These are phyloP conservation scores for Steatornis caripensis DNA, from an alignment of 2,113 vertebrate species.

Conservation along the genomic window DNA sequence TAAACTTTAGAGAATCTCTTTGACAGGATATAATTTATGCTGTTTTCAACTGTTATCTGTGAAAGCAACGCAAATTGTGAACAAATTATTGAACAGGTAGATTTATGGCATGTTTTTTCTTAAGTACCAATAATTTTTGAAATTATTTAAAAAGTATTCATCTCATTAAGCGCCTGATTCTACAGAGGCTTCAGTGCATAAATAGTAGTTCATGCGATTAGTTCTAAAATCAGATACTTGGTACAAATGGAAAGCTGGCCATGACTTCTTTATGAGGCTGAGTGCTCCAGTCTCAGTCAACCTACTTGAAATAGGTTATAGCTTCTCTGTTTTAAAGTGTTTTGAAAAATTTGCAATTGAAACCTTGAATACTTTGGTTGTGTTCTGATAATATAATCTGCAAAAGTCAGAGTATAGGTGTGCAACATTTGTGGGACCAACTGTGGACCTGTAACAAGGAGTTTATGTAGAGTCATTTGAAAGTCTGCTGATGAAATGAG, in stretches of 20 bases:
- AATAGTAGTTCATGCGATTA: neutral
- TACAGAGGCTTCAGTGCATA: neutral
- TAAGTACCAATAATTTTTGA: neutral
- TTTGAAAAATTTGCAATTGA: neutral
- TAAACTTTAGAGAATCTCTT: neutral
- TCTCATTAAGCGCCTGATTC: neutral
- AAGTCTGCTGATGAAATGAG: neutral
- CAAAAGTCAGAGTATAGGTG: neutral
- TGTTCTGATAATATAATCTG: neutral
- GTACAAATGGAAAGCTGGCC: neutral
- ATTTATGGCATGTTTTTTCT: neutral
- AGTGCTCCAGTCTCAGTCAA: neutral
- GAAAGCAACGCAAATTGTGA: neutral
- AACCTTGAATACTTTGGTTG: neutral
- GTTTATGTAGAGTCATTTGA: neutral
- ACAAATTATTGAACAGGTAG: neutral
- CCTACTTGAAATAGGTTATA: neutral
- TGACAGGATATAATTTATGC: neutral
- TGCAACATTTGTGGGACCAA: rapidly evolving
- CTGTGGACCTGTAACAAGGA: neutral
- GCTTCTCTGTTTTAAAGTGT: neutral
- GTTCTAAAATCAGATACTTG: neutral
- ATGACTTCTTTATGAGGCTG: neutral
- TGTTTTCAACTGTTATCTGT: neutral
- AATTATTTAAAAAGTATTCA: neutral